A percentile compares a stretch with the other conserved stretches of the same genome.
Evolutionary conservation across 1,140 invertebrate genomes (phyloP).

Genomic region (Drosophila micromelanica): DNA sequence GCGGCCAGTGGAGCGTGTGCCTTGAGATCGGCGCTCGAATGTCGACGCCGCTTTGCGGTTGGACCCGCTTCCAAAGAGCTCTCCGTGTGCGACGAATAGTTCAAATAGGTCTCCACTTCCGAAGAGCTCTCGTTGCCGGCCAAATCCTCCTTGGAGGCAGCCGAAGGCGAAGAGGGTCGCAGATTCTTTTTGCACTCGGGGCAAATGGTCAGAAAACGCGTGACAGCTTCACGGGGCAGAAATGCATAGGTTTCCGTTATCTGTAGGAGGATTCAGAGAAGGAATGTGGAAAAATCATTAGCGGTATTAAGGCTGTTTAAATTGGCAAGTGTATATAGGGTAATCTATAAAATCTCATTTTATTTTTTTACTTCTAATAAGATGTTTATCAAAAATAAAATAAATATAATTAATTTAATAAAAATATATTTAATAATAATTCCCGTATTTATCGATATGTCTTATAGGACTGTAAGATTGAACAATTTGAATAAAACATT

Average conservation of each 20-base stretch:
- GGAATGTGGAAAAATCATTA: too few species aligned
- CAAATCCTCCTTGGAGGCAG: slow-evolving; percentile 57
- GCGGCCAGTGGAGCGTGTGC: slow-evolving; percentile 17
- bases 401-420: too few species aligned
- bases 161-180: slow-evolving; percentile 88
- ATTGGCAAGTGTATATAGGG: too few species aligned
- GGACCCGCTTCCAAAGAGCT: slow-evolving; percentile 78
- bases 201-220: slow-evolving; percentile 96
- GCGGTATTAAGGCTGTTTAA: too few species aligned
- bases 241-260: slow-evolving; percentile 98
- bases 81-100: slow-evolving; percentile 81
- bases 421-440: too few species aligned
- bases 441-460: too few species aligned
- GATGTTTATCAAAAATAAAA: too few species aligned
- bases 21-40: slow-evolving; percentile 73
- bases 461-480: too few species aligned
- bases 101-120: slow-evolving; percentile 75
- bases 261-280: slow-evolving; percentile 85
- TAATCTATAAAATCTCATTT: too few species aligned
- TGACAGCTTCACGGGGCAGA: slow-evolving; percentile 96
- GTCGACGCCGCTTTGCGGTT: slow-evolving; percentile 67
- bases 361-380: too few species aligned
- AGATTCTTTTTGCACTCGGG: slow-evolving; percentile 96
- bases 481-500: too few species aligned
- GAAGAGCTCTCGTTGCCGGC: slow-evolving; percentile 80